Percentiles rank a stretch among this genome's conserved stretches.
These are phyloP conservation scores for Coregonus clupeaformis DNA, from an alignment of 2,113 vertebrate species.

Conservation along the genomic window DNA sequence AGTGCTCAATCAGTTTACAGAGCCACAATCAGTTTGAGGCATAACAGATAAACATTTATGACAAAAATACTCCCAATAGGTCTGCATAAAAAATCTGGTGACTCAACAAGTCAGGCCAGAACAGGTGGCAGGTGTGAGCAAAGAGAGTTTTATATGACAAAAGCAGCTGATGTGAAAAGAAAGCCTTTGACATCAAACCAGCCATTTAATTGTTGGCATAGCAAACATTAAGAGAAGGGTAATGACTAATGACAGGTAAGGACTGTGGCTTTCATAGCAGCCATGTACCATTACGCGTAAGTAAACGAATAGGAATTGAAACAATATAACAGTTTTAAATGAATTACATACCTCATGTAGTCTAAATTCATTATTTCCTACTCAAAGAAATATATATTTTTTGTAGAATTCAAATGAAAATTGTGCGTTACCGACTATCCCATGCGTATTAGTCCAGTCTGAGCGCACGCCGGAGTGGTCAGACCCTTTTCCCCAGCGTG, in stretches of 20 bases:
- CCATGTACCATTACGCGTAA: not conserved
- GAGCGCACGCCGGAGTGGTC: conserved; percentile 36
- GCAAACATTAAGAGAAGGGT: conserved; percentile 53
- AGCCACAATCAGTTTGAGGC: not conserved
- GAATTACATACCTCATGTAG: not conserved
- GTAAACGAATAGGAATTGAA: not conserved
- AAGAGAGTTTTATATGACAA: conserved; percentile 13
- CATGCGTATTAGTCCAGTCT: conserved; percentile 38
- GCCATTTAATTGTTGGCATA: conserved; percentile 46
- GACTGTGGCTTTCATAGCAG: conserved; percentile 6
- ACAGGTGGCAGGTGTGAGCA: conserved; percentile 58
- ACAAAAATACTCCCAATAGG: not conserved
- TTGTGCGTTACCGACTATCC: conserved; percentile 50
- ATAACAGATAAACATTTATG: not conserved
- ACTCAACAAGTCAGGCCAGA: conserved; percentile 2
- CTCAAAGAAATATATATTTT: not conserved
- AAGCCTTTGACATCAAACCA: conserved; percentile 28
- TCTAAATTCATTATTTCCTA: too few relatives aligned
- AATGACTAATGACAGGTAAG: conserved; percentile 12
- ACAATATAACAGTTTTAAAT: not conserved
- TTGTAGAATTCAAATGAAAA: conserved; percentile 13
- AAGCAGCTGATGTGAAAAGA: conserved; percentile 41
- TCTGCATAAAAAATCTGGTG: too few relatives aligned
- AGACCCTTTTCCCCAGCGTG: conserved; percentile 14
- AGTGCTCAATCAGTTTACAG: not conserved